These are phyloP conservation scores for Urosaurus nigricauda DNA, from an alignment of 2,797 vertebrate genomes.

Conservation along the genomic window DNA sequence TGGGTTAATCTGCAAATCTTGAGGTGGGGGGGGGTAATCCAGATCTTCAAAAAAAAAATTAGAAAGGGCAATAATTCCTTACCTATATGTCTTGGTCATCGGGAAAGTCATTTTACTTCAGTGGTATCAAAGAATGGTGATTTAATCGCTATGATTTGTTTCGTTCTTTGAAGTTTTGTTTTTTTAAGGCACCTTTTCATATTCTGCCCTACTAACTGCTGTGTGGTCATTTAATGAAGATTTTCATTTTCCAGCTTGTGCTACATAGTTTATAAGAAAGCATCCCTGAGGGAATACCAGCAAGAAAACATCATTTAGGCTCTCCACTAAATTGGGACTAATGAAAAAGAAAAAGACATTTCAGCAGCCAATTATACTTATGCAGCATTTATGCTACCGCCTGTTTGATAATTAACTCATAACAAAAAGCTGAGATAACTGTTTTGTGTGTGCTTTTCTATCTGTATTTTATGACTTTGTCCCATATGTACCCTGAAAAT, in stretches of 20 bases:
- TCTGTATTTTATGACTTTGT: neutral
- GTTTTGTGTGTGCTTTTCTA: neutral
- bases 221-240: constrained; percentile 48
- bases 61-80: neutral
- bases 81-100: neutral
- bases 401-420: constrained; percentile 42
- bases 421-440: constrained; percentile 37
- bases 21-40: neutral
- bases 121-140: neutral
- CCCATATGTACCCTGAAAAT: rapidly evolving
- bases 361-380: constrained; percentile 50
- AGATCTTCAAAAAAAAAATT: neutral
- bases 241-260: constrained; percentile 20
- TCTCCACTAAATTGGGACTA: constrained; percentile 54
- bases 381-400: constrained; percentile 26
- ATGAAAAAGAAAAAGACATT: constrained; percentile 45
- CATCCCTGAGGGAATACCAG: constrained; percentile 45
- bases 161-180: constrained; percentile 37
- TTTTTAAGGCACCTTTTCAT: constrained; percentile 19
- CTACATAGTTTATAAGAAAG: constrained; percentile 16
- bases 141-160: constrained; percentile 22
- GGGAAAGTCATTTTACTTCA: neutral
- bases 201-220: constrained; percentile 2
- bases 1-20: neutral
- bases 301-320: constrained; percentile 24